Evolutionary conservation across 2,797 vertebrate genomes (phyloP).

Genomic region (Enteromius mattozi): DNA sequence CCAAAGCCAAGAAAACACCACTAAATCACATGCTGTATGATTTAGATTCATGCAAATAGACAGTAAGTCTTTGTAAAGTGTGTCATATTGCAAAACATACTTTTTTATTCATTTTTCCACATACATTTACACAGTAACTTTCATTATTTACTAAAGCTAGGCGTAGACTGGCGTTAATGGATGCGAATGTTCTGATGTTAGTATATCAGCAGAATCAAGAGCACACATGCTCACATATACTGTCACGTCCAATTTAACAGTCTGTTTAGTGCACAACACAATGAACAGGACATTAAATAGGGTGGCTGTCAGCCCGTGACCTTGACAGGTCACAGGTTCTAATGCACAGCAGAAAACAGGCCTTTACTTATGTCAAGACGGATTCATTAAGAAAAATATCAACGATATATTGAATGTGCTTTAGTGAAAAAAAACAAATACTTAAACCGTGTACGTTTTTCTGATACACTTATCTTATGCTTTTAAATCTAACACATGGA

Average conservation of each 20-base stretch:
- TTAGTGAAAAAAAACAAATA: not conserved
- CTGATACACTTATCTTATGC: not conserved
- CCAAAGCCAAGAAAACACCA: not conserved
- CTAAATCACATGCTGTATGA: not conserved
- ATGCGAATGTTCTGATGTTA: not conserved
- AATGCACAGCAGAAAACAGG: slow-evolving; percentile 32
- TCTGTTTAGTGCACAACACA: slow-evolving; percentile 29
- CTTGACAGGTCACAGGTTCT: slow-evolving; percentile 77
- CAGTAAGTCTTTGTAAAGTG: not conserved
- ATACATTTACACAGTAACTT: not conserved
- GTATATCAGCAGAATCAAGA: not conserved
- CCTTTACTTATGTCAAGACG: not conserved
- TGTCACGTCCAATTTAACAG: slow-evolving; percentile 30
- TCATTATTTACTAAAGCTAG: not conserved
- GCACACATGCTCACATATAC: slow-evolving; percentile 10
- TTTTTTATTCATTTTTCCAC: not conserved
- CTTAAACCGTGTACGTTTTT: not conserved
- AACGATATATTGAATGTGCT: not conserved
- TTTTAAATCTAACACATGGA: not conserved
- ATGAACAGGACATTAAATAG: slow-evolving; percentile 30
- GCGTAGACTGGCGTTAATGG: not conserved
- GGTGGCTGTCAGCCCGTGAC: slow-evolving; percentile 66
- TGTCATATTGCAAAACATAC: not conserved
- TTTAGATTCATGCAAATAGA: not conserved
- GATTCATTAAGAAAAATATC: not conserved